Percentiles rank a stretch among this genome's conserved stretches.
These are phyloP conservation scores for Sebastes oblongus DNA, from an alignment of 2,797 vertebrate species.

Conservation along the genomic window DNA sequence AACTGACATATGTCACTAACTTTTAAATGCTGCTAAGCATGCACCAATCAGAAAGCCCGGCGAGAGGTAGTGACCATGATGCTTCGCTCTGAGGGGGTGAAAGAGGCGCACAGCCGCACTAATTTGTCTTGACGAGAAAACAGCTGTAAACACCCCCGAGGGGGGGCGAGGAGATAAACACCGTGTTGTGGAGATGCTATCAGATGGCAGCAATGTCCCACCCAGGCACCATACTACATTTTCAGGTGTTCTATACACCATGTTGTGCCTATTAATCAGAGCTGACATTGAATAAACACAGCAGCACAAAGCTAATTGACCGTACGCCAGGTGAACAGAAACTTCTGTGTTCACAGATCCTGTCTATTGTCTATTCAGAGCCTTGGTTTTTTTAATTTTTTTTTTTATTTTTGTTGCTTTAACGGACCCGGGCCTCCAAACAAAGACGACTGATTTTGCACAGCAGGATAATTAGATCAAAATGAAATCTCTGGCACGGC, in stretches of 20 bases:
- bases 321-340: conserved; percentile 58
- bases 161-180: conserved; percentile 65
- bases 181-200: conserved; percentile 75
- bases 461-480: conserved; percentile 68
- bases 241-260: conserved; percentile 71
- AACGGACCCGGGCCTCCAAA: conserved; percentile 21
- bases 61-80: conserved; percentile 38
- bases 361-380: conserved; percentile 36
- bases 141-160: conserved; percentile 75
- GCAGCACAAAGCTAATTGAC: conserved; percentile 73
- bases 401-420: neutral
- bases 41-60: conserved; percentile 16
- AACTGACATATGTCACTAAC: conserved; percentile 29
- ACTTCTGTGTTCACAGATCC: conserved; percentile 37
- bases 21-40: conserved; percentile 1
- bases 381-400: conserved; percentile 15
- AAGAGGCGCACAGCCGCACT: conserved; percentile 49
- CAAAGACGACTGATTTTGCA: conserved; percentile 78
- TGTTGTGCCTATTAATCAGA: conserved; percentile 77
- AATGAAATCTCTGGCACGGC: conserved; percentile 41
- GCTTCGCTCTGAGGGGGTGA: conserved; percentile 49
- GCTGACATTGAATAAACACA: conserved; percentile 70
- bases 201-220: conserved; percentile 72
- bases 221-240: conserved; percentile 64
- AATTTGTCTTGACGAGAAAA: conserved; percentile 81